Base-by-base conservation (phyloP, 2,113 vertebrate species). In the Perca schrenkii region DNA sequence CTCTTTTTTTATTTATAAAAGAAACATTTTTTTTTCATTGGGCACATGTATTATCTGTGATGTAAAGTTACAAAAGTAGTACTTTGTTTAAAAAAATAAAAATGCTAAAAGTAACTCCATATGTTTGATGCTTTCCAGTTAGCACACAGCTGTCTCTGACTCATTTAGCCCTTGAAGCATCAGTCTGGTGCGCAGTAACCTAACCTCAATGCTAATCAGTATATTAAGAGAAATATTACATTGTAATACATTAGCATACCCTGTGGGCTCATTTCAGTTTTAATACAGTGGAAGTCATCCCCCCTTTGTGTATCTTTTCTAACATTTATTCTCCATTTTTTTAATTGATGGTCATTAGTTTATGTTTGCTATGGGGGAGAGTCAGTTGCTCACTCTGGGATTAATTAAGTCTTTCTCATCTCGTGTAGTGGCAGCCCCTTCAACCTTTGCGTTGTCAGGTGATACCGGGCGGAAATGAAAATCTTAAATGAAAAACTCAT, bases 331-430 rank as follows among this genome's bases (percentile, higher is more conserved):
- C n/a, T 65, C 3, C 1, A 7, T 22, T 83, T 50, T 31, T 62
- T 13, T 28, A 78, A 73, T 62, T 47, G 16, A 49, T 36, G 34
- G 56, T 68, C 47, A 63, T 63, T 56, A 19, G 34, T 63, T 69
- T 74, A 19, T 14, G 22, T 28, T 19, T 57, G 56, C 40, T 62
- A 5, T n/a, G 57, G 8, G 1, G 63, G 25, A 49, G 28, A 70
- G 17, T 75, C 50, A 40, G 22, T 8, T 17, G 65, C 15, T 65
- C 77, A 25, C 77, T 60, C 13, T 70, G 83, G 82, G 77, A 58
- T 70, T 70, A 74, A 79, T 84, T 75, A 74, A 50, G 7, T 17
- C 28, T 79, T 73, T 21, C 63, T 79, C 47, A 21, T 47, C 57
- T 69, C 64, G 25, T 75, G 47, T 8, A 53, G 25, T 4, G 4